phyloP scores from a whole-genome alignment of 2,888 invertebrate genomes.

The Bugula neritina region DNA sequence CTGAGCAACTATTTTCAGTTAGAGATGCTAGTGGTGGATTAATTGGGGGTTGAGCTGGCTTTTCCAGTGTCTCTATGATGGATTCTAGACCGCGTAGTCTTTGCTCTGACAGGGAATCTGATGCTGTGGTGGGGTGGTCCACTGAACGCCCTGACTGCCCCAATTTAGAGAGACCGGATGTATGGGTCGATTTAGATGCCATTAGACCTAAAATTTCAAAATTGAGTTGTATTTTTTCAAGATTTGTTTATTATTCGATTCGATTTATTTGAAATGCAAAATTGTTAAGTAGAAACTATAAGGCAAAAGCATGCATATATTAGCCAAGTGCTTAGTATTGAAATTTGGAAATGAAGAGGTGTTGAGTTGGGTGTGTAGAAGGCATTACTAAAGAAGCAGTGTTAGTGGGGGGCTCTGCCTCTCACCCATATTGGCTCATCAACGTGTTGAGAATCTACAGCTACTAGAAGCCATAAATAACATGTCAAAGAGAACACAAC shows the following conservation, averaged over 20 bases:
- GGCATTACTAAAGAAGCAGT: neutral
- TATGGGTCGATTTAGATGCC: slow-evolving; percentile 4
- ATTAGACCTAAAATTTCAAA: slow-evolving; percentile 1
- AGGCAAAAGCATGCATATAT: too few species aligned
- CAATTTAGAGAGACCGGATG: too few species aligned
- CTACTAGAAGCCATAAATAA: too few species aligned
- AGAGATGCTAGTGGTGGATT: neutral
- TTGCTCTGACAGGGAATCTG: slow-evolving; percentile 8
- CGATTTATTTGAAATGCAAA: too few species aligned
- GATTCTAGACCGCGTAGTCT: slow-evolving; percentile 14
- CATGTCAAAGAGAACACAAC: too few species aligned
- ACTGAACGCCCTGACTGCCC: neutral
- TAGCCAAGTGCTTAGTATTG: too few species aligned
- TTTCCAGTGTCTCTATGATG: slow-evolving; percentile 17
- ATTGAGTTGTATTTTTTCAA: too few species aligned
- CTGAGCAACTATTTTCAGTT: neutral
- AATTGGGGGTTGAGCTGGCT: neutral
- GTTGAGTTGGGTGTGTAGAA: too few species aligned
- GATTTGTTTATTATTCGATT: too few species aligned
- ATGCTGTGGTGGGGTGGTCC: neutral
- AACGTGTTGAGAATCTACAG: neutral
- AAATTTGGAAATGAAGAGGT: too few species aligned
- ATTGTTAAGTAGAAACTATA: too few species aligned
- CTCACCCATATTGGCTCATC: neutral
- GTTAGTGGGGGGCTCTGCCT: neutral